phyloP scores from a whole-genome alignment of 2,113 vertebrate genomes.

The Elachura formosa region DNA sequence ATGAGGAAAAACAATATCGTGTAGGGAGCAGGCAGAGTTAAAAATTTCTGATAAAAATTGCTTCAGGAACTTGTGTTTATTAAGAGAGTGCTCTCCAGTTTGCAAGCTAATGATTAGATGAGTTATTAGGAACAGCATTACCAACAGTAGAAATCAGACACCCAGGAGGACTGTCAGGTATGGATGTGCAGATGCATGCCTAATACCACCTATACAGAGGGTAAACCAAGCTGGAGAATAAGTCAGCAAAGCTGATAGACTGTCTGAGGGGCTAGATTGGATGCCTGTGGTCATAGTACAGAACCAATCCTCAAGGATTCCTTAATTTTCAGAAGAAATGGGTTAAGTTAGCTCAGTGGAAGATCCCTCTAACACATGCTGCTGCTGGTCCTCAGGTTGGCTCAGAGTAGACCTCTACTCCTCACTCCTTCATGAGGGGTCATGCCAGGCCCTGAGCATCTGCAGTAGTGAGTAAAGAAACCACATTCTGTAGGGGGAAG shows the following conservation, averaged over 20 bases:
- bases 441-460: no score
- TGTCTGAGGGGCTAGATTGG: neutral
- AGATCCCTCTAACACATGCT: rapidly evolving
- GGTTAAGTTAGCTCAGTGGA: neutral
- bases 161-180: neutral
- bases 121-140: neutral
- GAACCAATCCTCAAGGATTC: neutral
- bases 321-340: neutral
- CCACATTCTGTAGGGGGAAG: neutral
- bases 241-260: neutral
- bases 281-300: neutral
- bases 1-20: neutral
- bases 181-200: rapidly evolving
- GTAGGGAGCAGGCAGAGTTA: neutral
- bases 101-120: neutral
- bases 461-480: neutral
- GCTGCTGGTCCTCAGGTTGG: neutral
- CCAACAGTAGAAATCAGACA: neutral
- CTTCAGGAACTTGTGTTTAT: neutral
- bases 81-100: neutral
- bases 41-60: neutral
- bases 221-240: neutral
- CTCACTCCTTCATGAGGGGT: neutral
- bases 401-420: neutral
- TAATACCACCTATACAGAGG: rapidly evolving